phyloP scores from a whole-genome alignment of 2,888 invertebrate genomes.

The Nineta flava region DNA sequence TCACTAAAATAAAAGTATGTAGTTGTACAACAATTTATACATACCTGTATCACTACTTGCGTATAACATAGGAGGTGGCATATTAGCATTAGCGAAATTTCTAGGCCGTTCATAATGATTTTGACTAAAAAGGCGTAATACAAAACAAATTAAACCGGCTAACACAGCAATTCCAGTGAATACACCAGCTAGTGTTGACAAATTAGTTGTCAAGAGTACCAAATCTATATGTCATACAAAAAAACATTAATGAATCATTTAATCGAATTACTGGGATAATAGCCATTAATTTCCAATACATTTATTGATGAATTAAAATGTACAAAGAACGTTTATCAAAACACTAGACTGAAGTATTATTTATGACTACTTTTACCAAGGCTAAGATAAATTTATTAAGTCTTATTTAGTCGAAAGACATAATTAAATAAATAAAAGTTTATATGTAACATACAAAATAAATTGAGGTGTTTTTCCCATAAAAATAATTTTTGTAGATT shows the following conservation, averaged over 20 bases:
- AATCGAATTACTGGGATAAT: neutral
- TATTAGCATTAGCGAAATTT: constrained; percentile 67
- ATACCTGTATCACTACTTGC: constrained; percentile 75
- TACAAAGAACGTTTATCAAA: too few relatives aligned
- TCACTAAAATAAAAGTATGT: too few relatives aligned
- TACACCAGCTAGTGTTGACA: constrained; percentile 74
- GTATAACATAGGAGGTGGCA: constrained; percentile 71
- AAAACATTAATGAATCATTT: neutral
- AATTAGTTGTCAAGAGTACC: constrained; percentile 66
- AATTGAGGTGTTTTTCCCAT: too few relatives aligned
- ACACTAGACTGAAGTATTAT: too few relatives aligned
- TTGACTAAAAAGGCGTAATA: constrained; percentile 67
- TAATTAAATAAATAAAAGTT: too few relatives aligned
- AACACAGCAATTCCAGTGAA: constrained; percentile 73
- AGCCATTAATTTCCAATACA: neutral
- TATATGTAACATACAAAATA: too few relatives aligned
- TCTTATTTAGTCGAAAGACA: too few relatives aligned
- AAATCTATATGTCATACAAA: constrained; percentile 39
- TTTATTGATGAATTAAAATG: neutral
- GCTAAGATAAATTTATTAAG: too few relatives aligned
- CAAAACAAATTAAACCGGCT: constrained; percentile 77
- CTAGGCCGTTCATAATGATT: constrained; percentile 48
- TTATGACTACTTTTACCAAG: too few relatives aligned
- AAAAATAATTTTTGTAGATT: too few relatives aligned
- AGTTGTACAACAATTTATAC: constrained; percentile 7